These are phyloP conservation scores for Phrynosoma blainvillii DNA, from an alignment of 2,113 vertebrate genomes.

Conservation along the genomic window DNA sequence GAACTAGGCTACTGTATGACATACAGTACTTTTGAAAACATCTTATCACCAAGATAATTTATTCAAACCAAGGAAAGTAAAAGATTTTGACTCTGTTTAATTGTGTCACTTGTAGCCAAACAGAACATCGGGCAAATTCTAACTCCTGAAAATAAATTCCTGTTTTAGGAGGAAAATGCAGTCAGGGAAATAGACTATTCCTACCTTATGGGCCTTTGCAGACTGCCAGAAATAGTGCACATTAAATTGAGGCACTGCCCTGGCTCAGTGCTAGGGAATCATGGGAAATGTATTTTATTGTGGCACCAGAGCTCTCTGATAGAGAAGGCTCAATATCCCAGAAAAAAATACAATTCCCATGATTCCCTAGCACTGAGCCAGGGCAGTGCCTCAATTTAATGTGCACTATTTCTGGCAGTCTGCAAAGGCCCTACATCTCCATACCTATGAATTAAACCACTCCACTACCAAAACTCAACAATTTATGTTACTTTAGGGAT, in stretches of 20 bases:
- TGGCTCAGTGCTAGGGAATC: no score
- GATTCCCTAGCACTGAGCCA: no score
- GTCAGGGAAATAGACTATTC: neutral
- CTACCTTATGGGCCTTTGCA: no score
- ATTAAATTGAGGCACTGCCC: no score
- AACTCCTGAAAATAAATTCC: neutral
- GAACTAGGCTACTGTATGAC: constrained; percentile 21
- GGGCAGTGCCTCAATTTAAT: no score
- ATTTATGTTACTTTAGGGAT: constrained; percentile 21
- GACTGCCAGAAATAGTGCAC: no score
- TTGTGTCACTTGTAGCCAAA: neutral
- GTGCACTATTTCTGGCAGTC: no score
- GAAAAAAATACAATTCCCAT: no score
- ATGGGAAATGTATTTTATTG: no score
- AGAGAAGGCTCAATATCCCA: no score
- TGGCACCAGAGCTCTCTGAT: no score
- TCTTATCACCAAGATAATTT: constrained; percentile 1
- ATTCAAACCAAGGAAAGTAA: constrained; percentile 23
- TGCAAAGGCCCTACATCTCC: no score
- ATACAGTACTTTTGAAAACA: constrained; percentile 33
- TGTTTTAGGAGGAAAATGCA: neutral
- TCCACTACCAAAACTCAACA: constrained; percentile 1
- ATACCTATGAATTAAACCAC: neutral
- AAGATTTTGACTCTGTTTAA: constrained; percentile 24
- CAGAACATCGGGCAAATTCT: constrained; percentile 9